These are phyloP conservation scores for Camponotus fellah DNA, from an alignment of 2,888 invertebrate genomes.

Conservation along the genomic window DNA sequence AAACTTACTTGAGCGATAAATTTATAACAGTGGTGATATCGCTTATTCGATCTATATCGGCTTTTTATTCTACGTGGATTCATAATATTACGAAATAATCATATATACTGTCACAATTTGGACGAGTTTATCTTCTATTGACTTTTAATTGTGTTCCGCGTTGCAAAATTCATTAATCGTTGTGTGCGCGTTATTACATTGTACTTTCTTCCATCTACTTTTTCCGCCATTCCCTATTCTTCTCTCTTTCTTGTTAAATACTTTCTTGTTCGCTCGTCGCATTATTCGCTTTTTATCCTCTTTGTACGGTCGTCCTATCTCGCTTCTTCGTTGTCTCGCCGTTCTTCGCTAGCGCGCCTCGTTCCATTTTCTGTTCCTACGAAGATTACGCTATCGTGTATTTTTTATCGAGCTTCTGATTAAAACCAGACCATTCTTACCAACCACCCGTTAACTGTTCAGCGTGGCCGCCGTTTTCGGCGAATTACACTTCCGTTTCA, in stretches of 20 bases:
- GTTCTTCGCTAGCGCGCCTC: slow-evolving; percentile 43
- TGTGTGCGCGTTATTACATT: slow-evolving; percentile 62
- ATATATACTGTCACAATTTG: slow-evolving; percentile 57
- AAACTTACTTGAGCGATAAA: background rate
- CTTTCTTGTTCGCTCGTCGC: slow-evolving; percentile 69
- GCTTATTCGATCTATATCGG: slow-evolving; percentile 21
- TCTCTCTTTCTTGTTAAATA: slow-evolving; percentile 70
- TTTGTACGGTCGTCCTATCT: slow-evolving; percentile 64
- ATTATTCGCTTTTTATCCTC: slow-evolving; percentile 71
- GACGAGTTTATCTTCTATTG: slow-evolving; percentile 74
- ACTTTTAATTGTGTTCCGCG: slow-evolving; percentile 55
- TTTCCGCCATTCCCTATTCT: slow-evolving; percentile 42
- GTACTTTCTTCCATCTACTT: slow-evolving; percentile 22
- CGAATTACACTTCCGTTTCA: slow-evolving; percentile 74
- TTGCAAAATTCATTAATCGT: slow-evolving; percentile 77
- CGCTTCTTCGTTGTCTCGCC: slow-evolving; percentile 59
- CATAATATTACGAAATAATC: background rate
- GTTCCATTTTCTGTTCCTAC: slow-evolving; percentile 74
- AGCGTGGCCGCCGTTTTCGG: slow-evolving; percentile 62
- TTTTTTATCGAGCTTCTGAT: slow-evolving; percentile 78
- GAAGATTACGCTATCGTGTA: slow-evolving; percentile 79
- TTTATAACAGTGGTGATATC: slow-evolving; percentile 6
- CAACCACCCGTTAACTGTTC: slow-evolving; percentile 35
- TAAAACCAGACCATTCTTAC: slow-evolving; percentile 72
- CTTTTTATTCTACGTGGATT: slow-evolving; percentile 55